Evolutionary conservation across 2,113 vertebrate genomes (phyloP), one percentile per base, ranked within the genome.

Genomic region (Ptychochromis oligacanthus): DNA sequence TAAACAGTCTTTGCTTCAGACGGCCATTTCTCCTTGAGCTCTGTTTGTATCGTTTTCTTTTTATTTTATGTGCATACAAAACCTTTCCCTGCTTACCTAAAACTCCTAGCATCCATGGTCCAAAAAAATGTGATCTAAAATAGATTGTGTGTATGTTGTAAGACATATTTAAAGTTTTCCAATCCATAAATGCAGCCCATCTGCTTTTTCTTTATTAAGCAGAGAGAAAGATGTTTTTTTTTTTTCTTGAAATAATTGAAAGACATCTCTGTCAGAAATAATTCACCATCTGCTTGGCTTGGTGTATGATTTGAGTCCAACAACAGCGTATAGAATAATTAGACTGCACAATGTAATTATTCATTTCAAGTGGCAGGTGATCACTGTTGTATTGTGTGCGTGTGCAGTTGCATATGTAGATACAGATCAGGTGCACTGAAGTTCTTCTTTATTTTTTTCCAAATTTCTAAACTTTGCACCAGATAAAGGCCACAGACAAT

Each of bases 231-330:
- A 61, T 28, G 38, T 64, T 11, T 76, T 5, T 59, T 13, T 31
- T 61, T 58, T 76, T 38, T 58, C 22, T 77, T 40, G 22, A 59
- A 76, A 61, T 64, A 12, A 36, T 52, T 75, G 2, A 2, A 75
- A 75, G 20, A 36, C 20, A 43, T 61, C 0, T 59, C 20, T 75
- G 43, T 77, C 67, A 75, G 34, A 75, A 75, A 18, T 70, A 67
- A 75, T 81, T 1, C 40, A 59, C 85, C 77, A 85, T 56, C 87
- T 89, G 62, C 77, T 74, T 40, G 64, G 26, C 36, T 57, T 22
- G 26, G n/a, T 55, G 49, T 0, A 18, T 49, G 17, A 11, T 61
- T 58, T 10, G 20, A 70, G 75, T 67, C 49, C 24, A 24, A 43
- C 2, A 22, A 38, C 2, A 40, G n/a, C 26, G 20, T 61, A 49